Conservation (phyloP, 2,113 vertebrate genomes). For the Platanista minor region DNA sequence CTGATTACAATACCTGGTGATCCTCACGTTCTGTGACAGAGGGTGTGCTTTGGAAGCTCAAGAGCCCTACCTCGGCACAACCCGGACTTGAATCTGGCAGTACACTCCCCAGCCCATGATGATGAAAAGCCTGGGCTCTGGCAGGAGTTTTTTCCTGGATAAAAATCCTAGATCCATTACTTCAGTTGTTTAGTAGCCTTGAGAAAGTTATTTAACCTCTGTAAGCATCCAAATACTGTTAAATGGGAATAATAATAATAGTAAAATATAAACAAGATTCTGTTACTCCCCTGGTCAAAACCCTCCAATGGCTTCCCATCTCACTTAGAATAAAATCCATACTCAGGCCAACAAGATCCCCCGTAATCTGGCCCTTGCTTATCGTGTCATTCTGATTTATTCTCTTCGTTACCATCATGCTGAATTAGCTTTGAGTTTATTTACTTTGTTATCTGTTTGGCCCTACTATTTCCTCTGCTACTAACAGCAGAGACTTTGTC, state of each 20-base stretch:
- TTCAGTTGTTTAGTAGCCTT: not conserved
- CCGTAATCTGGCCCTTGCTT: not conserved
- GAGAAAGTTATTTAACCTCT: not conserved
- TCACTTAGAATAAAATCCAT: not conserved
- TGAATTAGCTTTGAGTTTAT: not conserved
- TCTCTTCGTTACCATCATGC: not conserved
- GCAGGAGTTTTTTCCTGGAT: not conserved
- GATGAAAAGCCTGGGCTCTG: not conserved
- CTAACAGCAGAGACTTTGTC: not conserved
- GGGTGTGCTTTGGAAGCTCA: not conserved
- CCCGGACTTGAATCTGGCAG: not conserved
- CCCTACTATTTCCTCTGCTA: not conserved
- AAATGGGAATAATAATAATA: not conserved
- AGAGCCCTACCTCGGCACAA: not conserved
- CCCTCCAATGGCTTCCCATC: not conserved
- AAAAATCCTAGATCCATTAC: not conserved
- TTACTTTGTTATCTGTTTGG: not conserved
- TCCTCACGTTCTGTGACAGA: not conserved
- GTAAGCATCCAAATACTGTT: not conserved
- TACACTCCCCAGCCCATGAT: not conserved
- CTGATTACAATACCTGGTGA: not conserved
- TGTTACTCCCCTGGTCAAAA: not conserved
- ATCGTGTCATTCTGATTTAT: constrained; percentile 10
- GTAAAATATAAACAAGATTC: not conserved
- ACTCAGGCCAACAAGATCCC: not conserved